These are phyloP conservation scores for Drosophila carrolli DNA, from an alignment of 1,140 invertebrate genomes.

Conservation along the genomic window DNA sequence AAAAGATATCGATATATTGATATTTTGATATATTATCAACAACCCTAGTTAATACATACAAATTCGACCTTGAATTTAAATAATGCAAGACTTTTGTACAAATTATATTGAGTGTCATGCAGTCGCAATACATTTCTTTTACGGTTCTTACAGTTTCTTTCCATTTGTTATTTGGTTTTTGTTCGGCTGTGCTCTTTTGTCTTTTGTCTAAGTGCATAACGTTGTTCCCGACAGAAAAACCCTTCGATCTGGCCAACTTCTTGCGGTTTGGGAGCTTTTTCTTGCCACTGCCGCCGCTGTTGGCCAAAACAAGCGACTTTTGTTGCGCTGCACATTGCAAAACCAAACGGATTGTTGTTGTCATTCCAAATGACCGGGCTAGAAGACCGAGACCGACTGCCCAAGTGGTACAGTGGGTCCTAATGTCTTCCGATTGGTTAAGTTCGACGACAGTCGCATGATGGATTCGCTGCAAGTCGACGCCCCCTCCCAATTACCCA, in stretches of 20 bases:
- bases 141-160: not conserved
- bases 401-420: conserved; percentile 27
- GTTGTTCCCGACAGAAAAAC: conserved; percentile 65
- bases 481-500: conserved; percentile 5
- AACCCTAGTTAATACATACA: too few species aligned
- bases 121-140: not conserved
- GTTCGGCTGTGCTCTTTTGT: conserved; percentile 18
- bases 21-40: too few species aligned
- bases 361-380: conserved; percentile 12
- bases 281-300: conserved; percentile 28
- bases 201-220: conserved; percentile 79
- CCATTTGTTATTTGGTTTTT: conserved; percentile 10
- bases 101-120: not conserved
- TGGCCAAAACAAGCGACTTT: conserved; percentile 58
- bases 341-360: conserved; percentile 24
- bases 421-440: conserved; percentile 7
- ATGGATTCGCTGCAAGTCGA: conserved; percentile 12
- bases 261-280: conserved; percentile 62
- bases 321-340: conserved; percentile 48
- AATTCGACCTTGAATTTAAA: not conserved
- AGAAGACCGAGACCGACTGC: conserved; percentile 3
- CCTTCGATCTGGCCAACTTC: conserved; percentile 71
- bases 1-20: too few species aligned
- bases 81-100: not conserved
- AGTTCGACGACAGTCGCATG: conserved; percentile 12